phyloP scores from a whole-genome alignment of 2,888 invertebrate species.

The Calameuta filiformis region DNA sequence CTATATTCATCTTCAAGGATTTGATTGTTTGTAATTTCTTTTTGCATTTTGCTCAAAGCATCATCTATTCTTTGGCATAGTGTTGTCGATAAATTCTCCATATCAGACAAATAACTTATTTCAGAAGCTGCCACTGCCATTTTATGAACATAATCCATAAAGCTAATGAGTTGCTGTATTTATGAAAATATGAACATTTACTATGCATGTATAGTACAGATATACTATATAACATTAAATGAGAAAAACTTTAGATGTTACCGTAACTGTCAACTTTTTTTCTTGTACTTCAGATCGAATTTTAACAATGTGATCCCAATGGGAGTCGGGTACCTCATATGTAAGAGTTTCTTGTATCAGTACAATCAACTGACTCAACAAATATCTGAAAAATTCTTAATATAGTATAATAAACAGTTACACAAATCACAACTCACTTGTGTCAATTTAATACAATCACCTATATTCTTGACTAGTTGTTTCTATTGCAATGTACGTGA shows the following conservation, averaged over 20 bases:
- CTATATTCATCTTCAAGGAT: constrained; percentile 51
- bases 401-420: not conserved
- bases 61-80: constrained; percentile 57
- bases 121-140: constrained; percentile 56
- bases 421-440: not conserved
- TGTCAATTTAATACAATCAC: constrained; percentile 34
- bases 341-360: constrained; percentile 50
- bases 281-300: constrained; percentile 47
- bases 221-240: not conserved
- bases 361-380: constrained; percentile 47
- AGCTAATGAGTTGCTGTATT: constrained; percentile 48
- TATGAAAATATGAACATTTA: not conserved
- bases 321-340: constrained; percentile 45
- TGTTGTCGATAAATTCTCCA: constrained; percentile 55
- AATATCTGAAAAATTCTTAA: constrained; percentile 36
- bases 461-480: constrained; percentile 54
- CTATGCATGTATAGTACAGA: not conserved
- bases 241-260: constrained; percentile 30
- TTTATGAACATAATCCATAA: constrained; percentile 57
- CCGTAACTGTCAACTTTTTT: constrained; percentile 51
- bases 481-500: constrained; percentile 55
- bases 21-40: constrained; percentile 40
- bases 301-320: constrained; percentile 54
- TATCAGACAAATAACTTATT: constrained; percentile 54
- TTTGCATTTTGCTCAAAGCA: constrained; percentile 47